Evolutionary conservation across 2,888 invertebrate genomes (phyloP).

Genomic region (Azorinus chamasolen): DNA sequence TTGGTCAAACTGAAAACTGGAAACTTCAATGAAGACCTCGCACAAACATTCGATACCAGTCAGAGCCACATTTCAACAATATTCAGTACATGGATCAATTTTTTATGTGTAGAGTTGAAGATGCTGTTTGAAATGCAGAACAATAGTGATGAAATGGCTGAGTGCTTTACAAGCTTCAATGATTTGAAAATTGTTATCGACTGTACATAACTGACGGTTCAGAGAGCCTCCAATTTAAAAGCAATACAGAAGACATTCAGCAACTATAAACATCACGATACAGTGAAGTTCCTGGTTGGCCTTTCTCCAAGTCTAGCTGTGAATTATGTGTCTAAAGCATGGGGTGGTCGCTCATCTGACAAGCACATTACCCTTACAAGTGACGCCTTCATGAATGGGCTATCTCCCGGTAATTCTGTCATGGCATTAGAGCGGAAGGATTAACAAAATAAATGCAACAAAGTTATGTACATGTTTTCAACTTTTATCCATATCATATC

Average conservation of each 20-base stretch:
- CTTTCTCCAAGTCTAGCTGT: too few species aligned
- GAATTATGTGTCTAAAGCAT: too few species aligned
- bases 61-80: constrained; percentile 26
- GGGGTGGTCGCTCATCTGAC: constrained; percentile 50
- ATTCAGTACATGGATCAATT: constrained; percentile 44
- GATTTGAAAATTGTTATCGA: constrained; percentile 38
- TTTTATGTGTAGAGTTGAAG: constrained; percentile 34
- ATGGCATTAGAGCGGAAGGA: constrained; percentile 46
- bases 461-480: too few species aligned
- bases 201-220: constrained; percentile 46
- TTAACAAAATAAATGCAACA: too few species aligned
- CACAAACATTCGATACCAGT: constrained; percentile 30
- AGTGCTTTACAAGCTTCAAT: constrained; percentile 19
- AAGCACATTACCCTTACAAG: constrained; percentile 42
- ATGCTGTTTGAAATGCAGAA: constrained; percentile 23
- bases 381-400: constrained; percentile 20
- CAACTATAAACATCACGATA: too few species aligned
- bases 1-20: constrained; percentile 55
- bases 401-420: constrained; percentile 19
- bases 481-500: too few species aligned
- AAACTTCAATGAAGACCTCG: constrained; percentile 51
- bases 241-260: constrained; percentile 21
- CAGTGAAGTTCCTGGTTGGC: too few species aligned
- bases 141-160: background rate
- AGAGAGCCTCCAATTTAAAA: constrained; percentile 31